Percentiles rank a stretch among this genome's conserved stretches.
Conservation (phyloP, 2,888 invertebrate genomes). For the Caenorhabditis japonica region DNA sequence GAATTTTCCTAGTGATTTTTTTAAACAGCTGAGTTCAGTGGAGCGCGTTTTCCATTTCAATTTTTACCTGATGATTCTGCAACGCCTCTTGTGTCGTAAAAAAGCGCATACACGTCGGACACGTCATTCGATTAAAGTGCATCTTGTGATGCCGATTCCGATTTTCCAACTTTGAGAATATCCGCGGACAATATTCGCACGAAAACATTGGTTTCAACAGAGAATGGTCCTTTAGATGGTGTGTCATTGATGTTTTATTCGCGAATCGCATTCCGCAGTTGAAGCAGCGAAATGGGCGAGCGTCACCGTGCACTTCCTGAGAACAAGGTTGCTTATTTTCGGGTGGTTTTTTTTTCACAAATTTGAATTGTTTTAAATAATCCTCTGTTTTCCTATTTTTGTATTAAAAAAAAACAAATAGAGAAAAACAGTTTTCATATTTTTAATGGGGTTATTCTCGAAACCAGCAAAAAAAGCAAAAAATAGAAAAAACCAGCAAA, state of each 20-base stretch:
- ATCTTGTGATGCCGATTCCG: conserved; percentile 35
- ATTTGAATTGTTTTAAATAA: too few species aligned
- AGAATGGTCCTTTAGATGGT: conserved; percentile 49
- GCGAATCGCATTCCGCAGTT: conserved; percentile 53
- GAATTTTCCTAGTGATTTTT: too few species aligned
- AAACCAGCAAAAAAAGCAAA: too few species aligned
- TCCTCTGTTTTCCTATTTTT: too few species aligned
- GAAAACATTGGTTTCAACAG: conserved; percentile 26
- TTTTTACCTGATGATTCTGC: conserved; percentile 33
- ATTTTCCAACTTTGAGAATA: conserved; percentile 30
- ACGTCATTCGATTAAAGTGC: conserved; percentile 26
- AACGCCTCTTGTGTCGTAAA: conserved; percentile 38
- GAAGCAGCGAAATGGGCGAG: conserved; percentile 46
- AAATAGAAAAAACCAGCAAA: too few species aligned
- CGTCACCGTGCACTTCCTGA: conserved; percentile 41
- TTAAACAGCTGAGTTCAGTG: too few species aligned
- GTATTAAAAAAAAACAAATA: too few species aligned
- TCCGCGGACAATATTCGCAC: conserved; percentile 35
- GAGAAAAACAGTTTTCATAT: too few species aligned
- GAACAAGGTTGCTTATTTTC: conserved; percentile 1
- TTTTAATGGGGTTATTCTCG: too few species aligned
- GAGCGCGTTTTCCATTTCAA: neutral
- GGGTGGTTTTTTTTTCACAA: neutral
- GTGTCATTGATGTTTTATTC: conserved; percentile 48
- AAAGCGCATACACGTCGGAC: conserved; percentile 32